A percentile compares a stretch with the other conserved stretches of the same genome.
phyloP scores from a whole-genome alignment of 2,888 invertebrate species.

The Rhopalosiphum nymphaeae region DNA sequence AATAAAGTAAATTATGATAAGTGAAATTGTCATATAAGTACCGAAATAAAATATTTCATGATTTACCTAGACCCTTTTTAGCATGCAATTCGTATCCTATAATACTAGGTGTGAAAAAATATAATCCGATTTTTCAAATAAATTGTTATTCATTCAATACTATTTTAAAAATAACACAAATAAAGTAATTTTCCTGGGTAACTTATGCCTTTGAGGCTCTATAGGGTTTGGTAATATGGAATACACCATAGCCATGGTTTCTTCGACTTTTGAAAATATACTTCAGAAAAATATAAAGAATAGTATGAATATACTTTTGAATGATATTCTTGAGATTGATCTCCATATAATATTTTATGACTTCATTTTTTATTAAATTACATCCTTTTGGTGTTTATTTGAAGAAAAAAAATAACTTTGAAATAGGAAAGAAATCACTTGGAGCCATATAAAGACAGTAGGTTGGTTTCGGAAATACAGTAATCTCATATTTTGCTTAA shows the following conservation, averaged over 20 bases:
- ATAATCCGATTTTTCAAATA: background rate
- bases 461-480: background rate
- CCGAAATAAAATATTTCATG: background rate
- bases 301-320: too few relatives aligned
- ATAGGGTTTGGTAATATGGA: background rate
- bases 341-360: background rate
- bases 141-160: background rate
- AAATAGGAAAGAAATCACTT: background rate
- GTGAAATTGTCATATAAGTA: background rate
- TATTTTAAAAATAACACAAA: background rate
- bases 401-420: background rate
- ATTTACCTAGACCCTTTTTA: too few relatives aligned
- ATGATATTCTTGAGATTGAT: background rate
- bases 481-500: background rate
- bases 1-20: background rate
- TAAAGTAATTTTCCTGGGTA: background rate
- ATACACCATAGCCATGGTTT: background rate
- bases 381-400: background rate
- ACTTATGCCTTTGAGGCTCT: background rate
- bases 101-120: background rate
- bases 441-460: background rate
- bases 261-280: background rate
- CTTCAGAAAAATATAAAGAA: too few relatives aligned
- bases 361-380: background rate
- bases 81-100: background rate